Conservation (phyloP, 1,140 invertebrate genomes). For the Diachasma alloeum region DNA sequence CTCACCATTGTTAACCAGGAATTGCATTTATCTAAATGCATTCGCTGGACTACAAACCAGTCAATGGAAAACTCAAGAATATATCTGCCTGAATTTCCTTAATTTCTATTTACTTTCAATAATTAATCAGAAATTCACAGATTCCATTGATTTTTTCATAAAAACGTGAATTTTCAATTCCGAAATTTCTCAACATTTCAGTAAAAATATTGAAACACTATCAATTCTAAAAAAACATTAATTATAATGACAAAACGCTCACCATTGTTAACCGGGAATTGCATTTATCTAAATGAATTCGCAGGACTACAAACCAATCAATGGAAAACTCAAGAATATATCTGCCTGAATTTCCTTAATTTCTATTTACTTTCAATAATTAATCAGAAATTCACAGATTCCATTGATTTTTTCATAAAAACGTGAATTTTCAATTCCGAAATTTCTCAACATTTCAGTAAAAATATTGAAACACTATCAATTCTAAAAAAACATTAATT, state of each 20-base stretch:
- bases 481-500: background rate
- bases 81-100: too few species aligned
- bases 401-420: too few species aligned
- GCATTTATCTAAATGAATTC: conserved; percentile 58
- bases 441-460: conserved; percentile 6
- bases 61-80: too few species aligned
- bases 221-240: background rate
- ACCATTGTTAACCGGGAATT: conserved; percentile 57
- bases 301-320: conserved; percentile 53
- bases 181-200: background rate
- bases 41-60: conserved; percentile 53
- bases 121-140: too few species aligned
- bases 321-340: too few species aligned
- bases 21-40: conserved; percentile 57
- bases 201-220: conserved; percentile 26
- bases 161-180: too few species aligned
- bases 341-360: too few species aligned
- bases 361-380: too few species aligned
- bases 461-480: conserved; percentile 23
- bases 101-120: too few species aligned
- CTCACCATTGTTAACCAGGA: conserved; percentile 56
- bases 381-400: too few species aligned
- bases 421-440: too few species aligned
- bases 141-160: too few species aligned
- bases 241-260: conserved; percentile 22